Base-by-base conservation (phyloP, 2,113 vertebrate species). In the Syngnathus scovelli region DNA sequence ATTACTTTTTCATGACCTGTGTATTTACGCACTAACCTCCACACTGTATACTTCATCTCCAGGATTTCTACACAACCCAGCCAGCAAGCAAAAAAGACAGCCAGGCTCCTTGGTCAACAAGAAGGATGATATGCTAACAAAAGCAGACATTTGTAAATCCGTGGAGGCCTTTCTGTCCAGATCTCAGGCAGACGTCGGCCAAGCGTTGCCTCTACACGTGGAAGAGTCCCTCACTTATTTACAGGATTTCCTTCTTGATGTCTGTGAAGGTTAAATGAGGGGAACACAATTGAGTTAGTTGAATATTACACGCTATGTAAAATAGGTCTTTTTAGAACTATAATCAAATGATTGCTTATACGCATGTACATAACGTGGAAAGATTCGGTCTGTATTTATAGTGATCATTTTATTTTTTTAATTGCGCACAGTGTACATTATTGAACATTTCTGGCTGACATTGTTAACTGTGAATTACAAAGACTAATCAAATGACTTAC, bases 141-240 rank as follows among this genome's bases (percentile, higher is more conserved):
- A 66, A 9, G 5, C 79, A 0, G 92, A 90, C 0, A 81, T 98
- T 52, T 79, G 85, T 7, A 77, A 89, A 63, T 92, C 91, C 2
- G 80, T 92, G 0, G 76, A 91, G 2, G 56, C 75, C 49, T 95
- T 96, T 74, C 84, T 82, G 43, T 78, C 66, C 23, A 91, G 90
- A 68, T 89, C 90, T 37, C 49, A 77, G 70, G 61, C 84, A 19
- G 87, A 90, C 71, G 73, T 95, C 1, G 93, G 88, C 33, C 68
- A 91, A 46, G 84, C 89, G 2, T 80, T 95, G 2, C 92, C 92
- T 7, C 72, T 67, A 0, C 90, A 93, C 44, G 87, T 95, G 38
- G 85, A 78, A 9, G 90, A 94, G 69, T 94, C 93, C 9, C 77
- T 95, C 63, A 75, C 66, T 9, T 81, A 92, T 74, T 78, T 96